These are phyloP conservation scores for Melieria omissa DNA, from an alignment of 2,888 invertebrate species.

Conservation along the genomic window DNA sequence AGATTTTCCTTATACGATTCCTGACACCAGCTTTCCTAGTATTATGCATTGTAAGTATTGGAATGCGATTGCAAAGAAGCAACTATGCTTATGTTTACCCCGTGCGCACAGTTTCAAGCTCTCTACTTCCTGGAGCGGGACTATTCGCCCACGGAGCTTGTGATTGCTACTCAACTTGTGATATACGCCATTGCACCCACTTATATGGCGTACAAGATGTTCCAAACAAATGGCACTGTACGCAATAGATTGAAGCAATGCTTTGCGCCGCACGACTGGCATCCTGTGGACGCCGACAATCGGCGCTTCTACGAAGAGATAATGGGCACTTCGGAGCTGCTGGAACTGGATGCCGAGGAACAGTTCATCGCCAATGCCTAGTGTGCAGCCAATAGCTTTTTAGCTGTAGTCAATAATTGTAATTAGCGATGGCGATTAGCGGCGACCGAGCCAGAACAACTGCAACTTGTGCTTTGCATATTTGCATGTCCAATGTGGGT, in stretches of 20 bases:
- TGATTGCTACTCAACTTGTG: conserved; percentile 52
- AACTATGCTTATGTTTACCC: background rate
- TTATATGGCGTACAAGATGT: conserved; percentile 58
- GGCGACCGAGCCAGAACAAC: too few species aligned
- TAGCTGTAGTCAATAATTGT: too few species aligned
- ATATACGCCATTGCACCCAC: conserved; percentile 55
- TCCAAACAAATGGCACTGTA: conserved; percentile 55
- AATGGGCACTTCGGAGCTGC: conserved; percentile 63
- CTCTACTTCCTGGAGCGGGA: conserved; percentile 42
- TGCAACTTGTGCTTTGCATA: too few species aligned
- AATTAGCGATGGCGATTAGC: too few species aligned
- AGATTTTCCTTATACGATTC: conserved; percentile 61
- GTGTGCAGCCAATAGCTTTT: background rate
- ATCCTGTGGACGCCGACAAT: conserved; percentile 63
- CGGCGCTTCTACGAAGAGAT: conserved; percentile 63
- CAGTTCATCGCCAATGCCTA: conserved; percentile 25
- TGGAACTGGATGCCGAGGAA: conserved; percentile 49
- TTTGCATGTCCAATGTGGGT: too few species aligned
- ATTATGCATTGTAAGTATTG: conserved; percentile 52
- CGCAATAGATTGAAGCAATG: conserved; percentile 59
- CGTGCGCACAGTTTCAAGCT: conserved; percentile 38
- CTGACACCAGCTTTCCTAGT: conserved; percentile 59
- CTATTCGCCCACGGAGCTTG: conserved; percentile 42
- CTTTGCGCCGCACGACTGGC: conserved; percentile 64
- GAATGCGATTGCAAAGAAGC: too few species aligned